These are phyloP conservation scores for Thamnophis elegans DNA, from an alignment of 2,797 vertebrate genomes.

Conservation along the genomic window DNA sequence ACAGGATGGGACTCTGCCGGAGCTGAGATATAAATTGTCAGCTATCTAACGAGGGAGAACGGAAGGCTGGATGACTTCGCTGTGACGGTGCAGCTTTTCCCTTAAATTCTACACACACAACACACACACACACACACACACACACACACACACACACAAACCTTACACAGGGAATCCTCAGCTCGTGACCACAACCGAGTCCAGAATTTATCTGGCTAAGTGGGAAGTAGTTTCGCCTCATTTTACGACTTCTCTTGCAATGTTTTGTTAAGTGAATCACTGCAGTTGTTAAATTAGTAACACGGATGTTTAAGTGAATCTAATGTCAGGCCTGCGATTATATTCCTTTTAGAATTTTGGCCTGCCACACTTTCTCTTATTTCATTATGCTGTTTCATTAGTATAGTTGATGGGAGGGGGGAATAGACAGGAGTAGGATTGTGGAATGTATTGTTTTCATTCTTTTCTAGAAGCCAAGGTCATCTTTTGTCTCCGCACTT, in stretches of 20 bases:
- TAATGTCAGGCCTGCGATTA: too few species aligned
- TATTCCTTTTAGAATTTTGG: too few species aligned
- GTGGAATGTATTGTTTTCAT: too few species aligned
- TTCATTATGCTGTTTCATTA: too few species aligned
- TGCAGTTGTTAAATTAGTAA: not conserved
- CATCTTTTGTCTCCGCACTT: too few species aligned
- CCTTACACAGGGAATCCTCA: not conserved
- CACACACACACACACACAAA: not conserved
- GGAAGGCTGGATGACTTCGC: not conserved
- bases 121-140: too few species aligned
- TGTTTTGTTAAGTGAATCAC: not conserved
- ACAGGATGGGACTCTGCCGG: rapidly evolving
- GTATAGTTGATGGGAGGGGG: too few species aligned
- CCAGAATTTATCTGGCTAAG: not conserved
- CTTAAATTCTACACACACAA: not conserved
- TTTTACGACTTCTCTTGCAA: not conserved
- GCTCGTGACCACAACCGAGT: not conserved
- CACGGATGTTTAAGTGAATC: not conserved
- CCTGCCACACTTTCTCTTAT: too few species aligned
- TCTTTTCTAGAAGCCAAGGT: too few species aligned
- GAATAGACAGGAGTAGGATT: too few species aligned
- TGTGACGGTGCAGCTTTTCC: not conserved
- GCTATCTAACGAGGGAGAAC: not conserved
- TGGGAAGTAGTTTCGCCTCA: not conserved
- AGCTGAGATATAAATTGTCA: not conserved